Conservation (phyloP, 2,797 vertebrate species). For the Chiroxiphia lanceolata region DNA sequence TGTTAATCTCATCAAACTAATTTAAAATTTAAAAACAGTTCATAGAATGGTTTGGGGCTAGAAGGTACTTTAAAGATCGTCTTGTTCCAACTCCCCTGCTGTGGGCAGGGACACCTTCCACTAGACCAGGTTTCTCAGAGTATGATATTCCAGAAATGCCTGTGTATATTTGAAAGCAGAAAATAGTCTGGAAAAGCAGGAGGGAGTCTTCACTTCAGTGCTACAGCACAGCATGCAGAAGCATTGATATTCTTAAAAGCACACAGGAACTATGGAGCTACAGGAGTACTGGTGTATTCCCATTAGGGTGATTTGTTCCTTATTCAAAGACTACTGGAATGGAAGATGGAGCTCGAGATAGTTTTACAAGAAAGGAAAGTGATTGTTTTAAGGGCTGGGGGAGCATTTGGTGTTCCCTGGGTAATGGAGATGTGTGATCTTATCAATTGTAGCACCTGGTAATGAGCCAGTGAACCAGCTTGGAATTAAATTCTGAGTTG, state of each 20-base stretch:
- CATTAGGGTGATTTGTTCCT: not conserved
- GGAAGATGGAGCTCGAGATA: constrained; percentile 17
- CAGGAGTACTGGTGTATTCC: not conserved
- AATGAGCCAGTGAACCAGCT: not conserved
- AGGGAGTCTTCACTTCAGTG: not conserved
- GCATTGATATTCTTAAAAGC: not conserved
- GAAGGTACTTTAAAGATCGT: not conserved
- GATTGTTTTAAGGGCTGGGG: not conserved
- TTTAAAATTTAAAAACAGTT: not conserved
- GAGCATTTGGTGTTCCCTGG: not conserved
- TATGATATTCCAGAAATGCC: not conserved
- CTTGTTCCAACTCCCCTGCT: not conserved
- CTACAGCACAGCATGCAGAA: not conserved
- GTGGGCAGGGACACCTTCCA: not conserved
- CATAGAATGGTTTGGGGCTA: not conserved
- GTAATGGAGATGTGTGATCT: constrained; percentile 37
- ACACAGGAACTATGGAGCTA: not conserved
- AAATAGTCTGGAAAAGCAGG: not conserved
- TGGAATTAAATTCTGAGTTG: not conserved
- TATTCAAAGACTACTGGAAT: not conserved
- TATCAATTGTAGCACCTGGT: not conserved
- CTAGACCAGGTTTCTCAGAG: not conserved
- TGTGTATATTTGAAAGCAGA: not conserved
- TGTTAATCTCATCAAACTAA: not conserved
- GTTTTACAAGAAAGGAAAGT: not conserved